Base-by-base conservation (phyloP, 23 tunicate species). In the Aplidium turbinatum region DNA sequence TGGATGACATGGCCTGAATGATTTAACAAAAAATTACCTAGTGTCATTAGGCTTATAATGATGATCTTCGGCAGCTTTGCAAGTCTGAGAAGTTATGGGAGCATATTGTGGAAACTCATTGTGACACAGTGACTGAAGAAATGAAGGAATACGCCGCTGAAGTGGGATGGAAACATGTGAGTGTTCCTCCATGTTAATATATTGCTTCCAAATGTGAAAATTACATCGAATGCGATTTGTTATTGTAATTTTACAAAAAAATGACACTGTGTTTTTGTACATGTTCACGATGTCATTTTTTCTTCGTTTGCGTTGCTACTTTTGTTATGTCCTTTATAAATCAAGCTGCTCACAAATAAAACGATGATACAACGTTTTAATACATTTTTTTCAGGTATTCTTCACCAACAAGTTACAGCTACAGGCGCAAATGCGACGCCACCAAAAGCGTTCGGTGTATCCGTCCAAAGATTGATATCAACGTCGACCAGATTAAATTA, bases 161-260 rank as follows among this genome's bases (percentile, higher is more conserved):
- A 81, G 87, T 81, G 22, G 96, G 96, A 16, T 88, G 87, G 87
- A 88, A 80, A 81, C 83, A 76, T 79, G 96, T 81, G 58, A 60
- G 68, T 60, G 36, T 4, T 42, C 50, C 11, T 9, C 18, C 18
- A 45, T 45, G 18, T 11, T 11, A 45, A 13, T 45, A 45, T 11
- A 11, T 45, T 45, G 18, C 13, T 18, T 45, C 13, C 18, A 13
- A 13, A 45, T 13, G 13, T 11, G 51, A 11, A 18, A 13, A 13
- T 11, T 45, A 45, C 18, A 11, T 13, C 51, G 13, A 13, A 45
- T 45, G 13, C 51, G 51, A 45, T 45, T 45, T 18, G 51, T 11
- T 11, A 18, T 63, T 29, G 11, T 24, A 63, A 25, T 7, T 26
- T 9, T n/a, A 11, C 50, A 45, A 11, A 45, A 16, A 11, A 45